These are phyloP conservation scores for Diachasma alloeum DNA, from an alignment of 1,140 invertebrate genomes.

Conservation along the genomic window DNA sequence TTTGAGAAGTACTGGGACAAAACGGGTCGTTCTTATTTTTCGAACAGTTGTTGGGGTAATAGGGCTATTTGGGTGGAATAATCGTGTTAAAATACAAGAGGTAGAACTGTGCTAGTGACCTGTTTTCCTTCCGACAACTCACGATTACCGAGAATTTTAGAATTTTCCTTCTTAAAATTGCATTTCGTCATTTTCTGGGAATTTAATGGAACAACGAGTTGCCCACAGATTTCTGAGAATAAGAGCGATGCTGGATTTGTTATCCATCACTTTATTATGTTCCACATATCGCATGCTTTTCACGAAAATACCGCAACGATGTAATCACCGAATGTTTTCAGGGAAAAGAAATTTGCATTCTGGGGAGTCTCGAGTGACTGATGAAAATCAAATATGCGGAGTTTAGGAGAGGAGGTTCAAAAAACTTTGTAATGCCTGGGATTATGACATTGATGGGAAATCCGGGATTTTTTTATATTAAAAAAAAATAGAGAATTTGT, in stretches of 20 bases:
- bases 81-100: background rate
- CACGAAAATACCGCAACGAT: background rate
- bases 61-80: no score
- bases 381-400: no score
- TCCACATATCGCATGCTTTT: background rate
- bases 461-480: no score
- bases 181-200: background rate
- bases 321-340: background rate
- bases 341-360: background rate
- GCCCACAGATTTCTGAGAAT: constrained; percentile 7
- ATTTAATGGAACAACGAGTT: background rate
- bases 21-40: no score
- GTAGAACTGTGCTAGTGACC: background rate
- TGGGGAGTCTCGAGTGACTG: no score
- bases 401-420: no score
- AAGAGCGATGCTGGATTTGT: background rate
- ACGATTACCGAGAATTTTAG: background rate
- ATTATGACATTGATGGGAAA: no score
- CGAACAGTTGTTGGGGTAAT: no score
- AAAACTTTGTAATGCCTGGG: no score
- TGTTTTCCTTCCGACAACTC: background rate
- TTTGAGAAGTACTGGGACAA: no score
- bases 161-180: background rate
- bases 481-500: no score
- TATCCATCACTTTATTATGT: background rate